A percentile compares a stretch with the other conserved stretches of the same genome.
Evolutionary conservation across 2,113 vertebrate species (phyloP).

Genomic region (Danio rerio): GRCz12tu NC_133181.1:14148501-14149000

Average conservation of each 20-base stretch:
- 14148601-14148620: slow-evolving; percentile 16
- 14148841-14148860: not conserved
- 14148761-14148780: not conserved
- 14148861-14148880: not conserved
- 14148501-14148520: not conserved
- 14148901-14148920: too few species aligned
- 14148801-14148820: not conserved
- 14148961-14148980: too few species aligned
- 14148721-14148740: not conserved
- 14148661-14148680: not conserved
- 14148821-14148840: not conserved
- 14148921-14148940: too few species aligned
- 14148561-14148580: not conserved
- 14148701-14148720: not conserved
- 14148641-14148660: not conserved
- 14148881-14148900: too few species aligned
- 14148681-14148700: not conserved
- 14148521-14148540: not conserved
- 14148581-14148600: not conserved
- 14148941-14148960: too few species aligned
- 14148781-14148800: not conserved
- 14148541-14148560: not conserved
- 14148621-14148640: not conserved
- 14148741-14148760: too few species aligned
- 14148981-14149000: too few species aligned